Percentiles rank a stretch among this genome's conserved stretches.
Conservation (phyloP, 2,888 invertebrate genomes). For the Aleiodes testaceus region DNA sequence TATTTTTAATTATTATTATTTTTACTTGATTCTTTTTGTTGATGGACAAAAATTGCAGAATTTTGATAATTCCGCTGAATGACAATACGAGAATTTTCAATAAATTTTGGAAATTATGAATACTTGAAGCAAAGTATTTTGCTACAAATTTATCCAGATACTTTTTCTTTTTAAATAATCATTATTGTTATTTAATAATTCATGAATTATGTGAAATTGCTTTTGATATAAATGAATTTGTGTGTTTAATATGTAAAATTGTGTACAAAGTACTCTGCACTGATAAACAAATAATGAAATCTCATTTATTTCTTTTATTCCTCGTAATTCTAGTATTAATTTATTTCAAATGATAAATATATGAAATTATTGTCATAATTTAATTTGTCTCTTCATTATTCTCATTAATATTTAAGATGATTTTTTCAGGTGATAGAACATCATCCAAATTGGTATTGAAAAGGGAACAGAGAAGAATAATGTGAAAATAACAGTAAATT, state of each 20-base stretch:
- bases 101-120: too few species aligned
- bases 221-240: neutral
- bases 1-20: too few species aligned
- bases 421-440: conserved; percentile 10
- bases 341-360: conserved; percentile 4
- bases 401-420: neutral
- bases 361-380: conserved; percentile 19
- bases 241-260: conserved; percentile 14
- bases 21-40: too few species aligned
- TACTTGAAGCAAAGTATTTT: too few species aligned
- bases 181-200: too few species aligned
- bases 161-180: too few species aligned
- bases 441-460: neutral
- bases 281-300: conserved; percentile 8
- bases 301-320: neutral
- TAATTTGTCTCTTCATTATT: neutral
- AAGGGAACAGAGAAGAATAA: conserved; percentile 8
- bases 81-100: too few species aligned
- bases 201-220: too few species aligned
- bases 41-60: too few species aligned
- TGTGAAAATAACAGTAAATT: conserved; percentile 1
- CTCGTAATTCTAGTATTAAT: conserved; percentile 10
- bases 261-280: conserved; percentile 15
- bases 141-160: too few species aligned
- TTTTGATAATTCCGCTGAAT: too few species aligned